Base-by-base conservation (phyloP, 2,888 invertebrate species). In the Lasioglossum figueresi region DNA sequence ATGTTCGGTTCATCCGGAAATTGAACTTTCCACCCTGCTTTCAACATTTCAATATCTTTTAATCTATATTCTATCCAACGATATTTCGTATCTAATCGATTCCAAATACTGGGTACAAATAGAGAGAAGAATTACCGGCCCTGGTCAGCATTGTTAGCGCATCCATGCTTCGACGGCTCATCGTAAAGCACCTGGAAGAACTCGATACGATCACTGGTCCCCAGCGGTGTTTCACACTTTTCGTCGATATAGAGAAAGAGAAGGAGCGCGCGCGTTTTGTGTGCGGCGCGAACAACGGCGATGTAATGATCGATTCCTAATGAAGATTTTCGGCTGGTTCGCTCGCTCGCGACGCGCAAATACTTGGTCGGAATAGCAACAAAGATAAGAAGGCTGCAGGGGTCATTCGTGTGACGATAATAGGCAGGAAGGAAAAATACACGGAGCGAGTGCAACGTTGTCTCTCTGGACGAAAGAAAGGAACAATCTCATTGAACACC, bases 21-120 rank as follows among this genome's bases (percentile, higher is more conserved):
- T 79, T 85, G 88, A 78, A 89, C 77, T 88, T 90, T 90, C 80
- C 83, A 81, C 48, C 88, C 92, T 91, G 86, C 45, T 84, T 79
- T 63, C 19, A 63, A 87, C 72, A 80, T 87, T 84, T 68, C 71
- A 80, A 71, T 40, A 12, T n/a, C 12, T 12, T 56, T 56, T 56
- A 52, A 56, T 43, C 56, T 12, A 12, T 12, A 4, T 56, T n/a
- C n/a, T 12, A 4, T 56, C n/a, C 10, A 10, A n/a, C n/a, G n/a
- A 4, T n/a, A n/a, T n/a, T n/a, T 40, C 27, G 37, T n/a, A 8
- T 43, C 43, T 27, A 52, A 66, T 74, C 2, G 6, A n/a, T 23
- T 43, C 27, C 43, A 82, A 78, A 31, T 37, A n/a, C 59, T 27
- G 34, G 10, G 1, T 56, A 68, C 40, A 68, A 71, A 66, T 23